Base-by-base conservation (phyloP, 2,797 vertebrate species). In the Lutjanus argentimaculatus region DNA sequence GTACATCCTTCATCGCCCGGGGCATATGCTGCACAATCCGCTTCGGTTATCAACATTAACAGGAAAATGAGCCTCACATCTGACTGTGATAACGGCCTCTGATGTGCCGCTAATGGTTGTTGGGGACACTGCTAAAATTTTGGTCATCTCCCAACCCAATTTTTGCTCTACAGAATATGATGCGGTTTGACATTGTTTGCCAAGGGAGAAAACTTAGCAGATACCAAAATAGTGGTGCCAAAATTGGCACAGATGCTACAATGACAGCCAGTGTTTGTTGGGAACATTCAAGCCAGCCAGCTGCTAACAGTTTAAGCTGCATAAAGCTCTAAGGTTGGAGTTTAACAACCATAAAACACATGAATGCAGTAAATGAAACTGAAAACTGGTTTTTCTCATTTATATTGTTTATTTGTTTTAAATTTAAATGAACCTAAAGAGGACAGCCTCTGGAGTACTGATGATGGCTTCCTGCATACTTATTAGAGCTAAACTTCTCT, bases 11-110 rank as follows among this genome's bases (percentile, higher is more conserved):
- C 82, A 84, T 79, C 82, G 86, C 88, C 75, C 78, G 72, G 72
- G 82, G 87, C 89, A 90, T 91, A 88, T 90, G 87, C 82, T 85
- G 81, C 76, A 77, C 84, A 89, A 87, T 87, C 85, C 67, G 49
- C 74, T 80, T 84, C 16, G 59, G 77, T 87, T 90, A 89, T 87
- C 82, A 79, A 83, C 82, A 87, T 85, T 87, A 85, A 85, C 69
- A 81, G 71, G 65, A 91, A 90, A 88, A 91, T 76, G 58, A 89
- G 75, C 57, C 68, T 80, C 76, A 75, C 82, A 89, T 87, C 76
- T 83, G 82, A 84, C 74, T 79, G 78, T 48, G 84, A 90, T 87
- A 89, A 88, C 72, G 15, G 74, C 80, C 66, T 82, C 72, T 73
- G 42, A 85, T 79, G 63, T 64, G 76, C 36, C 53, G 83, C 63